Percentiles rank a stretch among this genome's conserved stretches.
These are phyloP conservation scores for Scaptomyza caliginosa DNA, from an alignment of 2,888 invertebrate species.

Conservation along the genomic window DNA sequence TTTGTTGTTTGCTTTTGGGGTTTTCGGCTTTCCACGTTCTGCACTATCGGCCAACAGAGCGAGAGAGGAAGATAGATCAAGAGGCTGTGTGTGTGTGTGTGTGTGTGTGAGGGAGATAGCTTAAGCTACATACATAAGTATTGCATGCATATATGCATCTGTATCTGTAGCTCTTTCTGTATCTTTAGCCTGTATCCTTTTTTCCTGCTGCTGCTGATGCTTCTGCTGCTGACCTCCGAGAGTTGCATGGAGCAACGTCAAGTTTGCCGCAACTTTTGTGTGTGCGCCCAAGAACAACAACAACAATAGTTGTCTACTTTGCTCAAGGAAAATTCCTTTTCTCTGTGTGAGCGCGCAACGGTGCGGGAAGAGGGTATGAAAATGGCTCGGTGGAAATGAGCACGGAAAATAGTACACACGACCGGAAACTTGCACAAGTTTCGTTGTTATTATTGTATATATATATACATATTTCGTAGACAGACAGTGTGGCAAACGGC, in stretches of 20 bases:
- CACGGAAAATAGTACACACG: constrained; percentile 79
- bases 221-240: constrained; percentile 26
- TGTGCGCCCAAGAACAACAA: constrained; percentile 54
- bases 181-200: constrained; percentile 7
- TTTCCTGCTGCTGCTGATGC: neutral
- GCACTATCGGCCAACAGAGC: constrained; percentile 29
- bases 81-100: neutral
- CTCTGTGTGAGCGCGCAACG: constrained; percentile 27
- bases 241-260: constrained; percentile 16
- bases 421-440: constrained; percentile 77
- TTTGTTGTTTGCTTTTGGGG: constrained; percentile 50
- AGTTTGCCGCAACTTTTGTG: constrained; percentile 65
- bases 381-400: constrained; percentile 76
- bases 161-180: constrained; percentile 13
- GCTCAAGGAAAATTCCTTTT: constrained; percentile 55
- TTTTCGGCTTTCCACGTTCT: constrained; percentile 54
- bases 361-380: constrained; percentile 57
- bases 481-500: constrained; percentile 32
- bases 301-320: constrained; percentile 51
- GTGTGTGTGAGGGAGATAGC: constrained; percentile 31
- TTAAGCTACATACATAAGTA: constrained; percentile 9
- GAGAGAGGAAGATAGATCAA: neutral
- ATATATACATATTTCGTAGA: constrained; percentile 49
- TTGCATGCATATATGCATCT: constrained; percentile 13
- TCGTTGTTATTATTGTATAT: constrained; percentile 44